A percentile compares a stretch with the other conserved stretches of the same genome.
These are phyloP conservation scores for Gastracanthus pulcherrimus DNA, from an alignment of 2,888 invertebrate genomes.

Conservation along the genomic window DNA sequence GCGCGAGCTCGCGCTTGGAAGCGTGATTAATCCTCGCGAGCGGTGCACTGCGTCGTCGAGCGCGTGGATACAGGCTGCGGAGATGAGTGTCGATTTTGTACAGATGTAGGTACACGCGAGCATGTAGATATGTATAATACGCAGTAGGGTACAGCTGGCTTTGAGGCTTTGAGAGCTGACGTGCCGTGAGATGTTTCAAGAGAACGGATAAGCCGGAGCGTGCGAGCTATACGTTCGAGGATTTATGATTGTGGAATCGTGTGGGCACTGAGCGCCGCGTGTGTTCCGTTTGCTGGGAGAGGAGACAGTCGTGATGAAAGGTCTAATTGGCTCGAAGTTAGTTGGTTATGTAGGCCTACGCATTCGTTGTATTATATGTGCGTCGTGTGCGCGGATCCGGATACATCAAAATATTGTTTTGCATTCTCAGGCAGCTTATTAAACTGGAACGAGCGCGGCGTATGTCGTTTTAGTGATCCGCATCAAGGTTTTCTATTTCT, in stretches of 20 bases:
- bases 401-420: not conserved
- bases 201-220: not conserved
- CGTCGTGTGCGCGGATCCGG: not conserved
- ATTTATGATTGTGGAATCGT: slow-evolving; percentile 5
- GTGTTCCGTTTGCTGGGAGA: not conserved
- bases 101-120: no score
- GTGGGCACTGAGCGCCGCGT: not conserved
- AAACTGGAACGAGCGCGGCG: not conserved
- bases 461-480: no score
- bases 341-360: not conserved
- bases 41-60: no score
- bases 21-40: slow-evolving; percentile 11
- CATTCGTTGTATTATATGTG: not conserved
- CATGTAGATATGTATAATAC: no score
- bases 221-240: not conserved
- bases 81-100: not conserved
- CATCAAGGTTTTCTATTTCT: not conserved
- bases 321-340: not conserved
- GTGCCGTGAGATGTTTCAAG: not conserved
- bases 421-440: no score
- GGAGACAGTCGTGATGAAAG: not conserved
- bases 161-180: not conserved
- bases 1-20: not conserved
- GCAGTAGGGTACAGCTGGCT: no score
- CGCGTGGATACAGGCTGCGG: no score